Evolutionary conservation across 2,113 vertebrate species (phyloP), one percentile per base, ranked within the genome.

Genomic region (Kryptolebias marmoratus): DNA sequence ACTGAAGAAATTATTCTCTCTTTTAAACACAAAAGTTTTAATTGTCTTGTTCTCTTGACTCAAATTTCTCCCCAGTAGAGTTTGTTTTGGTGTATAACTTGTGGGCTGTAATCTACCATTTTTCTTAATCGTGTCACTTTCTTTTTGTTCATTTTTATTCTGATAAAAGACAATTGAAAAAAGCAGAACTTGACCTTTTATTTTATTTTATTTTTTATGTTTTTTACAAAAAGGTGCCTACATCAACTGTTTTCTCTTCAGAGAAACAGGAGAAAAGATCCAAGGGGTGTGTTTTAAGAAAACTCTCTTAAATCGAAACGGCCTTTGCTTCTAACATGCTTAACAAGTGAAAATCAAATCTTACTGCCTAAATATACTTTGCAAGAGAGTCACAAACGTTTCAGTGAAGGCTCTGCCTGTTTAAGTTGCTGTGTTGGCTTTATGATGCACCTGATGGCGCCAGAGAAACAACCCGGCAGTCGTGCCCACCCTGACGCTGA

Each of bases 81-180:
- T 47, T 62, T 8, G 0, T 60, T 27, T 62, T 48, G 36, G 44
- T 22, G 16, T 64, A 61, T 22, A 48, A 61, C 56, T 50, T 80
- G 22, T 1, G 22, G 57, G 64, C 80, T 78, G 68, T 48, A 60
- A 61, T 50, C 66, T 16, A 44, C 60, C 57, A 56, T 49, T 53
- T 68, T 45, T 73, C 16, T 66, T 14, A 53, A 58, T 30, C 11
- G 48, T 56, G 49, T 86, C 60, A 54, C 44, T 1, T 56, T 47
- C 1, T 67, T n/a, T 61, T 54, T 71, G 52, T 64, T 70, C 44
- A 59, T 84, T 84, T 62, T 32, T 58, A 63, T 73, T 71, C 69
- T 75, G 31, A 64, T 61, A 8, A 49, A 61, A 62, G 53, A 72
- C 36, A 58, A 55, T 18, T 14, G 22, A 57, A 62, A 80, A 47